Evolutionary conservation across 2,888 invertebrate genomes (phyloP), one percentile per base, ranked within the genome.

Genomic region (Acanthosoma haemorrhoidale): DNA sequence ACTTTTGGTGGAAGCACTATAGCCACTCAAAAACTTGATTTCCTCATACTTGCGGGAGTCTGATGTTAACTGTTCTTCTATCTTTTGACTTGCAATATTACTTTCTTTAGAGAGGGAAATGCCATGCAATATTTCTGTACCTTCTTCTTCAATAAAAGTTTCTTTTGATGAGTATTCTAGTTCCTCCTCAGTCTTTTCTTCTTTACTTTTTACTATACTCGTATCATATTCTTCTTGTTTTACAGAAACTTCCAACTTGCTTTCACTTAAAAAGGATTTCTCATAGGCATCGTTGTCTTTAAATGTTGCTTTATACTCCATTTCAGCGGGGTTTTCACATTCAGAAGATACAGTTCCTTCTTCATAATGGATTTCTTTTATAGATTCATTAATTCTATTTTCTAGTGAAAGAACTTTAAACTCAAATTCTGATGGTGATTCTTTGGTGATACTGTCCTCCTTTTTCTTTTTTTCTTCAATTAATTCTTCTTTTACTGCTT

Each of bases 361-460:
- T 69, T 74, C 74, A 16, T 68, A 64, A 38, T 72, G 72, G 16
- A 73, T 73, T 72, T 77, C 77, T 72, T 76, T 75, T 41, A 76
- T 77, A 13, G 73, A 74, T 64, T 76, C 76, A 68, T 74, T 75
- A 51, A 76, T 68, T 61, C 68, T 75, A 16, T 75, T 76, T 68
- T 76, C 76, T 32, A 76, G 70, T n/a, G 75, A 71, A 58, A 76
- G 43, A 2, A 86, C 79, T 79, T 86, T 88, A 69, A 89, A 87
- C 77, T 88, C 88, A 76, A 89, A 89, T 78, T 89, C 89, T 1
- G 88, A 88, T 3, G 88, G 88, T 0, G 88, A 88, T 75, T 88
- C 87, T 76, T 89, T 88, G 8, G 82, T 81, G 31, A 81, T 78
- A 34, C 80, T 77, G 36, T 79, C 80, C 74, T 86, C 86, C 77